Conservation (phyloP, 2,113 vertebrate species). For the Tor tambroides region DNA sequence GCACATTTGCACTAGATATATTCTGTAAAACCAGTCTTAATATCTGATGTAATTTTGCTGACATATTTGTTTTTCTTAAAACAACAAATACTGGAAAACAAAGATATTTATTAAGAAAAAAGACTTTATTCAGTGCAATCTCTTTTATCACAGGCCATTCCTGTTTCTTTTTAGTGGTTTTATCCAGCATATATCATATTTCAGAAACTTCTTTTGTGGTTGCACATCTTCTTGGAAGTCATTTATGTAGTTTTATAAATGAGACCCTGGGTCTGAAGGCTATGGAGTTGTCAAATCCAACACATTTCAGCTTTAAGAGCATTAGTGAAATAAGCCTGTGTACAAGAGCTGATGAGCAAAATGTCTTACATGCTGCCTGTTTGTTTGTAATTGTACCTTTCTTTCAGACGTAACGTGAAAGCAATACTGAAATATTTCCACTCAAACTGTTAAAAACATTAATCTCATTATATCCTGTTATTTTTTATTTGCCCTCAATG, state of each 20-base stretch:
- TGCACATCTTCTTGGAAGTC: not conserved
- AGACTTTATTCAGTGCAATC: not conserved
- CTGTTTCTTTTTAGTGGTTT: not conserved
- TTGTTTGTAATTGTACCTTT: conserved; percentile 6
- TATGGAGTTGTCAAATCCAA: conserved; percentile 21
- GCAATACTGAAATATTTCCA: not conserved
- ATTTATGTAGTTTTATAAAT: not conserved
- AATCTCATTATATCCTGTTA: not conserved
- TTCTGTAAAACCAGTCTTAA: not conserved
- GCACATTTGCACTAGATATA: not conserved
- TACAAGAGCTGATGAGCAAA: conserved; percentile 18
- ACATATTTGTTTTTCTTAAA: not conserved
- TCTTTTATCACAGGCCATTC: not conserved
- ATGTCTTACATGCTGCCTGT: conserved; percentile 6
- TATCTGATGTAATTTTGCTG: not conserved
- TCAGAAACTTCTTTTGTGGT: not conserved
- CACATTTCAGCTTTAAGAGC: conserved; percentile 1
- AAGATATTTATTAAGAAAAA: not conserved
- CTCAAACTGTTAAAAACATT: not conserved
- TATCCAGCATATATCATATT: no score
- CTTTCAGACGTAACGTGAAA: not conserved
- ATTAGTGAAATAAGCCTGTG: conserved; percentile 34
- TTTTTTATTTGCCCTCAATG: not conserved
- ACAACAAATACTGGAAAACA: not conserved
- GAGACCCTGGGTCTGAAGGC: not conserved